Percentiles rank a stretch among this genome's conserved stretches.
These are phyloP conservation scores for Limnephilus lunatus DNA, from an alignment of 2,888 invertebrate species.

Conservation along the genomic window DNA sequence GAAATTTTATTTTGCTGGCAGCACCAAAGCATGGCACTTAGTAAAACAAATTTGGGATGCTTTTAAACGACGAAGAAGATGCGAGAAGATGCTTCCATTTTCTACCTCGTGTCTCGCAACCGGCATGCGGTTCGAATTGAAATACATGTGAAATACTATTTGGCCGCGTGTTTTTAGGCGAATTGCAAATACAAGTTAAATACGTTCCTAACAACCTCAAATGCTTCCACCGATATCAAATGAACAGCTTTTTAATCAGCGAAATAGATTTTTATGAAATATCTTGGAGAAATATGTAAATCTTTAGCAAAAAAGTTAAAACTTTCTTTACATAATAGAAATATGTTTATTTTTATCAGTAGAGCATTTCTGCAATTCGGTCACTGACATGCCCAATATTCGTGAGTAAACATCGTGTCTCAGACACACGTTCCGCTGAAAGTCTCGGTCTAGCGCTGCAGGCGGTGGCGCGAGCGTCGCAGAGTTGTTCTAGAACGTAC, in stretches of 20 bases:
- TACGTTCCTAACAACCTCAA: not conserved
- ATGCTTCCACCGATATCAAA: constrained; percentile 11
- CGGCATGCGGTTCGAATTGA: constrained; percentile 46
- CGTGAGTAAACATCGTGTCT: constrained; percentile 56
- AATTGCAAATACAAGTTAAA: constrained; percentile 9
- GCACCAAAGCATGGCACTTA: not conserved
- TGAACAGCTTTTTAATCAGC: not conserved
- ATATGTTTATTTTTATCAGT: constrained; percentile 62
- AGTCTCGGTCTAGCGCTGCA: not conserved
- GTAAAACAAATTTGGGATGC: not conserved
- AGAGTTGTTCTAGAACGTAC: constrained; percentile 41
- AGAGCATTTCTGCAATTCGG: constrained; percentile 63
- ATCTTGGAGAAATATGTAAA: not conserved
- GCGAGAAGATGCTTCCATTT: constrained; percentile 18
- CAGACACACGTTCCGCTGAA: constrained; percentile 41
- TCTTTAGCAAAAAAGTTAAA: constrained; percentile 3
- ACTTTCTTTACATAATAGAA: constrained; percentile 54
- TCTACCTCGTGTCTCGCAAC: constrained; percentile 19
- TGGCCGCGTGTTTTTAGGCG: constrained; percentile 39
- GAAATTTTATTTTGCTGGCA: constrained; percentile 19
- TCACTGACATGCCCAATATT: constrained; percentile 61
- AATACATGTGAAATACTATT: constrained; percentile 34
- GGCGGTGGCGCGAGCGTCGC: not conserved
- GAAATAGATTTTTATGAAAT: not conserved
- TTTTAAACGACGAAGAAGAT: not conserved